Percentiles rank a stretch among this genome's conserved stretches.
Evolutionary conservation across 2,888 invertebrate genomes (phyloP).

Genomic region (Drosophila cracens): DNA sequence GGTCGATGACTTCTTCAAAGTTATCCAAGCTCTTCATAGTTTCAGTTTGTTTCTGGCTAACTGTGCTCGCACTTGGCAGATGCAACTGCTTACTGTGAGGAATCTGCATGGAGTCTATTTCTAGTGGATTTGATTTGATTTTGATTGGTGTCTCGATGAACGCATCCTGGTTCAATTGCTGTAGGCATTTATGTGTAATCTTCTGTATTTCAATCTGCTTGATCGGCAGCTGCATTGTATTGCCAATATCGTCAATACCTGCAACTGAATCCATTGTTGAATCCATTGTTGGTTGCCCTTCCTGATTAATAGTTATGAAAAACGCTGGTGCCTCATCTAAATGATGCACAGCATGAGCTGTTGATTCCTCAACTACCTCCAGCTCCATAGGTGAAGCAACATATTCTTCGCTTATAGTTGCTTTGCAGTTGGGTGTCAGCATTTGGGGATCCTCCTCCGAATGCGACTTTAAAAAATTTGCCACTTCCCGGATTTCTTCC

Average conservation of each 20-base stretch:
- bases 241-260: background rate
- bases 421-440: background rate
- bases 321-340: background rate
- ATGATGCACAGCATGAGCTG: background rate
- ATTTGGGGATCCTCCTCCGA: background rate
- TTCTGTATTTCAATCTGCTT: background rate
- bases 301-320: background rate
- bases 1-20: slow-evolving; percentile 31
- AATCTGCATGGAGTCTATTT: slow-evolving; percentile 11
- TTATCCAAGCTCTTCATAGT: slow-evolving; percentile 16
- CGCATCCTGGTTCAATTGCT: background rate
- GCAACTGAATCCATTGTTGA: background rate
- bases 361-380: background rate
- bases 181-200: background rate
- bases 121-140: background rate
- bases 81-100: background rate
- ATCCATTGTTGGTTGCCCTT: background rate
- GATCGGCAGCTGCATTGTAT: background rate
- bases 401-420: background rate
- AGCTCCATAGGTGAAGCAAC: background rate
- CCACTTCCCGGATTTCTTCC: background rate
- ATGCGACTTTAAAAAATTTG: background rate
- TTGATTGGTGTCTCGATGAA: background rate
- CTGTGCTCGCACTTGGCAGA: background rate
- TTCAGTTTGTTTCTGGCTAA: background rate